Evolutionary conservation across 2,888 invertebrate species (phyloP).

Genomic region (Lochmaea capreae): DNA sequence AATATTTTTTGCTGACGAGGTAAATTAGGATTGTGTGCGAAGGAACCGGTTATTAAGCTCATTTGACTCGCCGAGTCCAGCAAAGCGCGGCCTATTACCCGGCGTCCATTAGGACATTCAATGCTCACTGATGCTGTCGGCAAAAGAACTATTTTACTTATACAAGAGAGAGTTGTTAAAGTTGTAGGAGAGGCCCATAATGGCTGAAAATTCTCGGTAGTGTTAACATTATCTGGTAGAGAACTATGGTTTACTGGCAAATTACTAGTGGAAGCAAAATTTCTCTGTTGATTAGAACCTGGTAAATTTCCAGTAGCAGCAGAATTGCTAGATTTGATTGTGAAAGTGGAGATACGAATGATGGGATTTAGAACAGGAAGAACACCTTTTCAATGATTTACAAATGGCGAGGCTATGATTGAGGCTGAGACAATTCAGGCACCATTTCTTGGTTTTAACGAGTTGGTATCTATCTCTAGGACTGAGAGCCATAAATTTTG

Average conservation of each 20-base stretch:
- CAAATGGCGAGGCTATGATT: background rate
- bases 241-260: background rate
- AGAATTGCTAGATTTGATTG: background rate
- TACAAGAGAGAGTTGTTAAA: background rate
- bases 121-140: background rate
- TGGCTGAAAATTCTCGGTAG: background rate
- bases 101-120: background rate
- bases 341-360: conserved; percentile 10
- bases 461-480: background rate
- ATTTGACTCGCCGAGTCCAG: conserved; percentile 1
- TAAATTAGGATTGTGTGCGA: background rate
- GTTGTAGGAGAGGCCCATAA: background rate
- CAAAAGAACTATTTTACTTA: background rate
- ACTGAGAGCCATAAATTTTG: background rate
- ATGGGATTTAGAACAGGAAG: background rate
- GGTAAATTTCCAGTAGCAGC: background rate
- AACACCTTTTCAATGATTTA: background rate
- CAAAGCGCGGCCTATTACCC: background rate
- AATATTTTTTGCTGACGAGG: background rate
- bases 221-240: background rate
- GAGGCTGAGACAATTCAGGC: conserved; percentile 3
- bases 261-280: background rate
- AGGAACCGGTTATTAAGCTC: background rate
- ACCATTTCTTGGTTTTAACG: background rate
- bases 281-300: background rate